These are phyloP conservation scores for Drosophila hydei DNA, from an alignment of 1,140 invertebrate genomes.

Conservation along the genomic window DNA sequence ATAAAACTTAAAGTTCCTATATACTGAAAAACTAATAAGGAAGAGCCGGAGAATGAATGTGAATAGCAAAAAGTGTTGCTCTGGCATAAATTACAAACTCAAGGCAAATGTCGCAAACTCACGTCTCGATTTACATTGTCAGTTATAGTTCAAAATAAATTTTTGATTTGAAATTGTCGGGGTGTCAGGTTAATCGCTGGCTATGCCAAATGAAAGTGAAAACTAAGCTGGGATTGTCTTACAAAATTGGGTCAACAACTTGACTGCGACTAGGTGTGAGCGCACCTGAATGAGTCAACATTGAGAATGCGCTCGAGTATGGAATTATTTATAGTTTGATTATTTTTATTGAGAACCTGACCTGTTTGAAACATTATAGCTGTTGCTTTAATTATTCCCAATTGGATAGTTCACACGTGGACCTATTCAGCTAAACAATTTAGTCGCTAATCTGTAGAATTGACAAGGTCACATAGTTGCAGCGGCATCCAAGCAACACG, in stretches of 20 bases:
- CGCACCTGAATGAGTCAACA: conserved; percentile 52
- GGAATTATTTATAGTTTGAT: neutral
- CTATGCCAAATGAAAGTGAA: conserved; percentile 47
- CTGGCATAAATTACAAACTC: conserved; percentile 39
- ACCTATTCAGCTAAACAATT: conserved; percentile 17
- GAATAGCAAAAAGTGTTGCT: conserved; percentile 28
- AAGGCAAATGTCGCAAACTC: conserved; percentile 54
- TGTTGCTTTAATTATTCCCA: conserved; percentile 38
- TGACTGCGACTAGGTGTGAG: conserved; percentile 21
- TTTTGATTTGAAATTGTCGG: conserved; percentile 11
- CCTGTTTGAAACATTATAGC: neutral
- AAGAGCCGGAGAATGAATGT: conserved; percentile 6
- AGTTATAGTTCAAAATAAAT: conserved; percentile 43
- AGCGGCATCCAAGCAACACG: conserved; percentile 22
- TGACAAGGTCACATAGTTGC: conserved; percentile 61
- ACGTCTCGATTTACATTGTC: conserved; percentile 46
- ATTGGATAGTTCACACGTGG: conserved; percentile 33
- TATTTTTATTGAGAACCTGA: conserved; percentile 8
- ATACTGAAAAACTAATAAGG: neutral
- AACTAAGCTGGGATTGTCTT: conserved; percentile 47
- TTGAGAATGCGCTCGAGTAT: neutral
- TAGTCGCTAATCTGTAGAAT: conserved; percentile 40
- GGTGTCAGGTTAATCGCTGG: conserved; percentile 49
- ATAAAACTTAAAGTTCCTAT: conserved; percentile 22
- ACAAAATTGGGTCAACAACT: conserved; percentile 73